Evolutionary conservation across 1,140 invertebrate genomes (phyloP), one percentile per base, ranked within the genome.

Genomic region (Phymorhynchus buccinoides): DNA sequence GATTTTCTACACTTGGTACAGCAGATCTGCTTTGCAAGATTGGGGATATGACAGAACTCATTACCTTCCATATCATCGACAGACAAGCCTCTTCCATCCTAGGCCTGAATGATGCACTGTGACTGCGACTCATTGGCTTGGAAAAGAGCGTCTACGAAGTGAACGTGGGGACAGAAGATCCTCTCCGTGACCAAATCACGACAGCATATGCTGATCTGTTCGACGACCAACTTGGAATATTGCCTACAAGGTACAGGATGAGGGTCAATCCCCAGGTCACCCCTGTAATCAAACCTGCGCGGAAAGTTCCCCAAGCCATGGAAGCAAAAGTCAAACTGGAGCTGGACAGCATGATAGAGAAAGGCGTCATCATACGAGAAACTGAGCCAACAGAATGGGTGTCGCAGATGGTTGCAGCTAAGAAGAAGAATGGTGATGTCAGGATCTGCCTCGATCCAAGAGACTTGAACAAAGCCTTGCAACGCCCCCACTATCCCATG

Each of bases 391-490:
- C 94, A 1, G 93, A 94, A 62, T 95, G 94, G 93, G 93, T 94
- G 0, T 93, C 93, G 88, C 88, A 90, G 78, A 87, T 94, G 44
- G 93, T 94, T 0, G 88, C 94, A 32, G 93, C 94, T 22, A 88
- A 90, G 81, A 94, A 94, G 89, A 85, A 87, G 39, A 92, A 94
- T 89, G 90, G 90, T 42, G 86, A 91, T 44, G 73, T 94, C 27
- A 86, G 94, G 80, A 90, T 95, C 37, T 95, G 94, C 88, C 85
- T 95, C 35, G 94, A 95, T 89, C 94, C 94, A 6, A 89, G 87
- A 71, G 91, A 94, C 80, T 89, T 95, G 80, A 95, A 95, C 89
- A 91, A n/a, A 90, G 90, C 88, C 66, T 92, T 95, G n/a, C 92
- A 91, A 87, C 84, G 93, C 44, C 84, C 87, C 78, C 88, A 86